Base-by-base conservation (phyloP, 2,113 vertebrate species). In the Crypturellus undulatus region DNA sequence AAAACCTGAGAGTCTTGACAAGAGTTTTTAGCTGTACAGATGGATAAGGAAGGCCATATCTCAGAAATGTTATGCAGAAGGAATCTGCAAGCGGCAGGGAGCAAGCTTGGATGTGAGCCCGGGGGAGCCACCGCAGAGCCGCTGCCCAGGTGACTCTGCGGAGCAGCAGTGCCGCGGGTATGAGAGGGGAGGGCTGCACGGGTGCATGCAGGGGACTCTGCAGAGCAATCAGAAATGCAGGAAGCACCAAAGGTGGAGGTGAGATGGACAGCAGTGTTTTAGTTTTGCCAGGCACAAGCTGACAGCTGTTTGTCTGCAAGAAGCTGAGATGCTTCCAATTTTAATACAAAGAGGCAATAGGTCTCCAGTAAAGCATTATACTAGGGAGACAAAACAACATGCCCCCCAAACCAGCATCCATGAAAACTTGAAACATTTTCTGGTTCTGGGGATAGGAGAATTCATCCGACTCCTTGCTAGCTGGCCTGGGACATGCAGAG, bases 1-100 rank as follows among this genome's bases (percentile, higher is more conserved):
- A 96, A 96, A 97, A 94, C 93, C 94, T 95, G 96, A 95, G 94
- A 96, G 95, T 94, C 95, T 96, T 96, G 96, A 97, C 95, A 97
- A 97, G 96, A 97, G 95, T 94, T 97, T 97, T 97, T 97, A 97
- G 95, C 96, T 97, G 96, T 96, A 96, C 95, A 96, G 96, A 97
- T 97, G 96, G 96, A 94, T 97, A 96, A 95, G 91, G 95, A 94
- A 97, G 95, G 89, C 96, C 96, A 89, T 95, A 97, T 97, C 96
- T 96, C 94, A 89, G 89, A 97, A 94, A 97, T 95, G 94, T 94
- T 92, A 95, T 95, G 95, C 91, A 87, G 92, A 92, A 95, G 92
- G 92, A 97, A 96, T 97, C 89, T 97, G 94, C 94, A 96, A 93
- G 95, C 91, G 73, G 89, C 89, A 95, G 87, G 89, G 91, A 89